Percentiles rank a stretch among this genome's conserved stretches.
These are phyloP conservation scores for Isotomurus palustris DNA, from an alignment of 2,888 invertebrate genomes.

Conservation along the genomic window DNA sequence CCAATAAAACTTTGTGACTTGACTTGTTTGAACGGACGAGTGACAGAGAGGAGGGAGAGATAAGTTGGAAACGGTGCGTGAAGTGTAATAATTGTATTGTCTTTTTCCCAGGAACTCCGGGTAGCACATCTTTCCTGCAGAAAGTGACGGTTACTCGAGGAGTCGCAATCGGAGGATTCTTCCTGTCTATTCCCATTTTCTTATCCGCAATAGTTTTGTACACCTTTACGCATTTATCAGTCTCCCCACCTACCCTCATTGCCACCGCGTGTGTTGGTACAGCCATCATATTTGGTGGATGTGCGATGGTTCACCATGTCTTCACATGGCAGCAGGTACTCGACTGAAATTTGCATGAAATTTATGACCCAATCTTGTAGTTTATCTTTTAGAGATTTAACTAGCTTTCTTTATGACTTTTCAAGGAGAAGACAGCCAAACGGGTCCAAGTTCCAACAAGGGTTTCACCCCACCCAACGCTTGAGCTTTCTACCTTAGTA, in stretches of 20 bases:
- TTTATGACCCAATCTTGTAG: neutral
- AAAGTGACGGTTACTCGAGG: constrained; percentile 43
- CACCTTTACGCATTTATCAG: constrained; percentile 40
- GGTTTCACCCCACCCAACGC: constrained; percentile 41
- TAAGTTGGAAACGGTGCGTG: no score
- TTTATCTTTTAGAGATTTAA: neutral
- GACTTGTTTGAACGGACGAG: no score
- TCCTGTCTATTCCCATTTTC: constrained; percentile 45
- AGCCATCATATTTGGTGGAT: constrained; percentile 44
- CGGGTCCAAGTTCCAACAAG: constrained; percentile 35
- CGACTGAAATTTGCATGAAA: constrained; percentile 2
- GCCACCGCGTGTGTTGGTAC: constrained; percentile 41
- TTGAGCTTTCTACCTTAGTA: constrained; percentile 46
- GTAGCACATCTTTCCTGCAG: constrained; percentile 43
- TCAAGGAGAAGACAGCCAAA: constrained; percentile 43
- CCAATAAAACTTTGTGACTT: constrained; percentile 12
- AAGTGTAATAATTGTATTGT: constrained; percentile 6
- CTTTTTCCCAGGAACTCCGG: constrained; percentile 38
- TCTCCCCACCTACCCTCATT: constrained; percentile 41
- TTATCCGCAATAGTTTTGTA: constrained; percentile 44
- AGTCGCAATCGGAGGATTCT: constrained; percentile 44
- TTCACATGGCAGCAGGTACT: constrained; percentile 45
- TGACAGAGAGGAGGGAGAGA: no score
- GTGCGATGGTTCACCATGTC: constrained; percentile 45
- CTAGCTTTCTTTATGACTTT: constrained; percentile 3